Evolutionary conservation across 2,888 invertebrate species (phyloP).

Genomic region (Calameuta idolon): DNA sequence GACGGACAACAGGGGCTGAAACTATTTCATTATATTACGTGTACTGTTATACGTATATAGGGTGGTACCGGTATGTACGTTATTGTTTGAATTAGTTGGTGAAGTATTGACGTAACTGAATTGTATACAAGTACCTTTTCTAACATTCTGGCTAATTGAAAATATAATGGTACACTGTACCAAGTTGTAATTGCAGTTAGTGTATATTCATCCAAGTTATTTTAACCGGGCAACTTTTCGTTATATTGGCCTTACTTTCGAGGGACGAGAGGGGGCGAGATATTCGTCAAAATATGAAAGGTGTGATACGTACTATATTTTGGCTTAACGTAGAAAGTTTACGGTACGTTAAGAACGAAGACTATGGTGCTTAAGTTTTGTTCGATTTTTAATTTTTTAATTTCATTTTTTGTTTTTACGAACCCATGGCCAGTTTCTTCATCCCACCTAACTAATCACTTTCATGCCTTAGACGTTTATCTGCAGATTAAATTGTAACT

Average conservation of each 20-base stretch:
- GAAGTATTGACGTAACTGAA: not conserved
- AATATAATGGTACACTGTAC: not conserved
- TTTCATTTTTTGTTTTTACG: not conserved
- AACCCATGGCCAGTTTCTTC: not conserved
- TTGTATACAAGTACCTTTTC: not conserved
- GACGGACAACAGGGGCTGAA: not conserved
- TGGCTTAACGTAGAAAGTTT: not conserved
- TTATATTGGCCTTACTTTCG: not conserved
- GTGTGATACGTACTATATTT: not conserved
- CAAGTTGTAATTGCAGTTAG: not conserved
- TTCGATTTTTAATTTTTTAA: not conserved
- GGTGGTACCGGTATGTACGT: not conserved
- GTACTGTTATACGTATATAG: not conserved
- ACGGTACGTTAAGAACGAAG: not conserved
- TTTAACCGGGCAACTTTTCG: not conserved
- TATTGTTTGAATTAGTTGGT: not conserved
- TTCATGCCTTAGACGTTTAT: too few relatives aligned
- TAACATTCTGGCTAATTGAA: not conserved
- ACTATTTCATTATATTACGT: not conserved
- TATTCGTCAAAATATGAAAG: not conserved
- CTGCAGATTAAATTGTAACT: too few relatives aligned
- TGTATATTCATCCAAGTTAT: not conserved
- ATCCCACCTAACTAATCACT: too few relatives aligned
- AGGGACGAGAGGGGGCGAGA: too few relatives aligned
- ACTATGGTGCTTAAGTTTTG: not conserved